Conservation (phyloP, 1,140 invertebrate genomes). For the Calycopis cecrops region DNA sequence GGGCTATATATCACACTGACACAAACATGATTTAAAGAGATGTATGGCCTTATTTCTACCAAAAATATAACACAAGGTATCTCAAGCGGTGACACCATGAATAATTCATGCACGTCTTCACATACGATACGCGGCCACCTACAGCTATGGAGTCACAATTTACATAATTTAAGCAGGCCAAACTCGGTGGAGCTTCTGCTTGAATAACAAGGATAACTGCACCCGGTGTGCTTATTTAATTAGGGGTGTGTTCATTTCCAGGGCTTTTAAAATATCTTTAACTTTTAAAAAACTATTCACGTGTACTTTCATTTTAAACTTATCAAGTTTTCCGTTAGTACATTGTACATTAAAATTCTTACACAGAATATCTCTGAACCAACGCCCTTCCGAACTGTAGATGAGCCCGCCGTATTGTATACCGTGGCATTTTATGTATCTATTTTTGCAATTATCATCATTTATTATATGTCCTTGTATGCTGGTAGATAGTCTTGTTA, state of each 20-base stretch:
- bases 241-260: constrained; percentile 16
- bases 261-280: constrained; percentile 14
- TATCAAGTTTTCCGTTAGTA: background rate
- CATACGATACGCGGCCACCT: too few relatives aligned
- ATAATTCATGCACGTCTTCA: too few relatives aligned
- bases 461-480: background rate
- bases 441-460: constrained; percentile 15
- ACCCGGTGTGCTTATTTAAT: too few relatives aligned
- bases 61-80: too few relatives aligned
- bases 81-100: too few relatives aligned
- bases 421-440: constrained; percentile 1
- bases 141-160: too few relatives aligned
- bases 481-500: background rate
- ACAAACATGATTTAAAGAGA: too few relatives aligned
- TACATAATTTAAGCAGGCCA: too few relatives aligned
- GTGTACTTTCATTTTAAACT: constrained; percentile 21
- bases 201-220: too few relatives aligned
- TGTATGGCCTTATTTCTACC: too few relatives aligned
- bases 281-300: constrained; percentile 18
- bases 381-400: background rate
- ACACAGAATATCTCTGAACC: background rate
- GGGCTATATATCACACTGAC: too few relatives aligned
- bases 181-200: too few relatives aligned
- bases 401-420: background rate
- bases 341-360: background rate